These are phyloP conservation scores for Copsychus sechellarum DNA, from an alignment of 2,113 vertebrate genomes.

Conservation along the genomic window DNA sequence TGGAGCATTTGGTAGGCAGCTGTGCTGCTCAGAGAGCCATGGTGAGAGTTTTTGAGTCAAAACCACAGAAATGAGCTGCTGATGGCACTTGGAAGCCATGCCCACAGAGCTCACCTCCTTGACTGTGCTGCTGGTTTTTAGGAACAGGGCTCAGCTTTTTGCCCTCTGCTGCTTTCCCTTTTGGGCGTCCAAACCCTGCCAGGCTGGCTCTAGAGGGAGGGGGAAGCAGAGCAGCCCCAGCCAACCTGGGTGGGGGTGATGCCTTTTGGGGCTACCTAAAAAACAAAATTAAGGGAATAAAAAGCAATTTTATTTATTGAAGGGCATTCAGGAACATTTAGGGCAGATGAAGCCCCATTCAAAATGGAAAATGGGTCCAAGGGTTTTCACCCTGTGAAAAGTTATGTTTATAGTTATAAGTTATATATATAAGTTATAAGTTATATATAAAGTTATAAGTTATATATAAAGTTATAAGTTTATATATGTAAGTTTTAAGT, in stretches of 20 bases:
- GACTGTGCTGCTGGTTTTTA: not conserved
- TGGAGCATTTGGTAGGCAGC: constrained; percentile 61
- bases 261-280: not conserved
- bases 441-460: too few relatives aligned
- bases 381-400: not conserved
- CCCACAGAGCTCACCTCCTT: constrained; percentile 29
- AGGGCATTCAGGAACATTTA: not conserved
- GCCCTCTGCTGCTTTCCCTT: constrained; percentile 4
- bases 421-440: too few relatives aligned
- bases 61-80: constrained; percentile 52
- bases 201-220: not conserved
- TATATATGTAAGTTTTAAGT: too few relatives aligned
- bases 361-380: rapidly evolving
- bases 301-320: not conserved
- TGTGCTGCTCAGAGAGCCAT: constrained; percentile 27
- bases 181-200: not conserved
- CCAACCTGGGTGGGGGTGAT: not conserved
- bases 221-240: not conserved
- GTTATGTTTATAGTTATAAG: too few relatives aligned
- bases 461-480: too few relatives aligned
- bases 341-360: not conserved
- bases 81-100: constrained; percentile 53
- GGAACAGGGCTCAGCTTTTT: not conserved
- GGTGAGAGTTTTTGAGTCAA: not conserved
- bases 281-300: not conserved